Evolutionary conservation across 2,888 invertebrate genomes (phyloP).

Genomic region (Lissocephala sabroskyi): DNA sequence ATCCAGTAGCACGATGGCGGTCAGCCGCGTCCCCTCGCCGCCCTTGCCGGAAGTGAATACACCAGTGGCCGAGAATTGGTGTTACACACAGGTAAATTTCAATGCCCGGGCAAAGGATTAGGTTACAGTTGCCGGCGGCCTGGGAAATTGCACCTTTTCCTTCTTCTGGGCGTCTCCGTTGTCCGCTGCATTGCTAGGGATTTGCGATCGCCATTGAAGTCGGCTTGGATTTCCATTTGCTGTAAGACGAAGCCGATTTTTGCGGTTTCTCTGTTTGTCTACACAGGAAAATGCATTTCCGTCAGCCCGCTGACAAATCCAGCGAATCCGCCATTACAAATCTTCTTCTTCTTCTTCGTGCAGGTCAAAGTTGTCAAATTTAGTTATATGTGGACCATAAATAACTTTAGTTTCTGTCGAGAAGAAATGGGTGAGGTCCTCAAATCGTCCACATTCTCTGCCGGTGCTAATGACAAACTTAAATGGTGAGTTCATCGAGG

Average conservation of each 20-base stretch:
- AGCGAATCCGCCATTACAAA: too few species aligned
- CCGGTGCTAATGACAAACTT: conserved; percentile 99
- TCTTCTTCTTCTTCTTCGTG: too few species aligned
- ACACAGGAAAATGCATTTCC: conserved; percentile 41
- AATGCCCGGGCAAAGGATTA: too few species aligned
- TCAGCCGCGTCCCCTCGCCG: conserved; percentile 97
- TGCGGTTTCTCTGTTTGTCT: conserved; percentile 18
- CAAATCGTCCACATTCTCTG: conserved; percentile 99
- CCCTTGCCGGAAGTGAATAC: conserved; percentile 95
- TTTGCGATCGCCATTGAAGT: conserved; percentile 22
- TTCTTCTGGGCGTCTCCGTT: too few species aligned
- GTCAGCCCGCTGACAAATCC: too few species aligned
- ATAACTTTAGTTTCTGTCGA: conserved; percentile 99
- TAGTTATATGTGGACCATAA: conserved; percentile 99
- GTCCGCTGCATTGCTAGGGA: conserved; percentile 46
- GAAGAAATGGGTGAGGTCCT: conserved; percentile 99
- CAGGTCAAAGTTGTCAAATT: conserved; percentile 99
- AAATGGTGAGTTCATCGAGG: conserved; percentile 85
- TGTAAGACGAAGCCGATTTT: conserved; percentile 38
- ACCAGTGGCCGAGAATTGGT: conserved; percentile 99
- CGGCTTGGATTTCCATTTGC: conserved; percentile 35
- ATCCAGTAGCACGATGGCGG: conserved; percentile 93
- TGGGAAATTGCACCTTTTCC: too few species aligned
- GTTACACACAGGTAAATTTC: conserved; percentile 95
- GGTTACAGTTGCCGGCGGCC: too few species aligned